Percentiles rank a stretch among this genome's conserved stretches.
These are phyloP conservation scores for Leptopterna dolabrata DNA, from an alignment of 2,888 invertebrate species.

Conservation along the genomic window DNA sequence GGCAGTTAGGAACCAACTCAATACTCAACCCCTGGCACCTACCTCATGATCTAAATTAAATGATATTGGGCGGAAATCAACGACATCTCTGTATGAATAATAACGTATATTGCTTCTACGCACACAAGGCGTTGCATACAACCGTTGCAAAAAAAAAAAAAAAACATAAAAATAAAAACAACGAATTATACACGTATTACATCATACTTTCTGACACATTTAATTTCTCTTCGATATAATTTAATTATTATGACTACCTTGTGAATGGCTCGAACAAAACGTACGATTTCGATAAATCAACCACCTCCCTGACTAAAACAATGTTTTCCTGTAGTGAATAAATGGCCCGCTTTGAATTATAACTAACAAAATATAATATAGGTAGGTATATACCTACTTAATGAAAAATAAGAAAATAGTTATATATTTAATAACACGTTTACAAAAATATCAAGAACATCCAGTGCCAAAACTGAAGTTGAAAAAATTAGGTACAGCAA, in stretches of 20 bases:
- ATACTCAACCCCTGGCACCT: too few relatives aligned
- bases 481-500: not conserved
- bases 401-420: too few relatives aligned
- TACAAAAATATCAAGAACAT: not conserved
- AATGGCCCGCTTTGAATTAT: not conserved
- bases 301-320: not conserved
- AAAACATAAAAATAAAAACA: not conserved
- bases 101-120: not conserved
- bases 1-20: too few relatives aligned
- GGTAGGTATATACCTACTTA: too few relatives aligned
- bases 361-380: too few relatives aligned
- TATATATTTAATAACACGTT: too few relatives aligned
- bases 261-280: conserved; percentile 13
- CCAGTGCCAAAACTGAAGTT: not conserved
- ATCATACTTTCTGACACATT: not conserved
- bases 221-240: not conserved
- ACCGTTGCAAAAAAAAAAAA: too few relatives aligned
- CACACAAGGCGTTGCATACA: not conserved
- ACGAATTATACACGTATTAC: not conserved
- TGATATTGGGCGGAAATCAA: not conserved
- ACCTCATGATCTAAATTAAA: too few relatives aligned
- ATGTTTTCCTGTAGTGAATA: not conserved
- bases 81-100: not conserved
- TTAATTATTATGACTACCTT: conserved; percentile 14
- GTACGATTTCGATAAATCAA: not conserved